Evolutionary conservation across 2,797 vertebrate genomes (phyloP).

Genomic region (Anabacerthia variegaticeps): DNA sequence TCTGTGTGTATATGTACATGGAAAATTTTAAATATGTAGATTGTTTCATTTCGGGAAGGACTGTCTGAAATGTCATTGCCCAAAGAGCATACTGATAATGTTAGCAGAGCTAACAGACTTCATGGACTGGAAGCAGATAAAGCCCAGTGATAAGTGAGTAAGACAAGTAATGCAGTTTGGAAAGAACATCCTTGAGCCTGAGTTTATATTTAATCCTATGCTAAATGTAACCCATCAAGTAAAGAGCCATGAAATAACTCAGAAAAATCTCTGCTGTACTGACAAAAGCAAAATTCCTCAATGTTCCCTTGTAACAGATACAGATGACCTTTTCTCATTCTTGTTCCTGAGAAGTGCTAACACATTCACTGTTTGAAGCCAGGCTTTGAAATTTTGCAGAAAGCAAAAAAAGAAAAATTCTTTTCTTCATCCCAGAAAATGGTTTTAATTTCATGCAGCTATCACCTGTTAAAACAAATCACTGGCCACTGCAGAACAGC

Average conservation of each 20-base stretch:
- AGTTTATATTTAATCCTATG: neutral
- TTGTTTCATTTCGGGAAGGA: neutral
- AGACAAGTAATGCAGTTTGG: neutral
- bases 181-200: neutral
- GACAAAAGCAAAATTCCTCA: neutral
- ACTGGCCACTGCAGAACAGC: neutral
- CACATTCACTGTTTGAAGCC: neutral
- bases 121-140: neutral
- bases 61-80: neutral
- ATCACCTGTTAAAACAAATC: neutral
- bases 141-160: neutral
- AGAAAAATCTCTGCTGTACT: neutral
- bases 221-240: neutral
- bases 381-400: neutral
- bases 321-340: neutral
- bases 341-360: neutral
- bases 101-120: neutral
- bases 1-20: too few species aligned
- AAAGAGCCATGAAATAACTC: neutral
- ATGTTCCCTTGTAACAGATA: neutral
- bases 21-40: neutral
- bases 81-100: neutral
- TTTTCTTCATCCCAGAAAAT: neutral
- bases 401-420: neutral
- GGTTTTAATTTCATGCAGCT: neutral